Percentiles rank a stretch among this genome's conserved stretches.
Evolutionary conservation across 30 jellyfish, hydroid and myxozoan species (phyloP).

Genomic region (Turritopsis rubra): DNA sequence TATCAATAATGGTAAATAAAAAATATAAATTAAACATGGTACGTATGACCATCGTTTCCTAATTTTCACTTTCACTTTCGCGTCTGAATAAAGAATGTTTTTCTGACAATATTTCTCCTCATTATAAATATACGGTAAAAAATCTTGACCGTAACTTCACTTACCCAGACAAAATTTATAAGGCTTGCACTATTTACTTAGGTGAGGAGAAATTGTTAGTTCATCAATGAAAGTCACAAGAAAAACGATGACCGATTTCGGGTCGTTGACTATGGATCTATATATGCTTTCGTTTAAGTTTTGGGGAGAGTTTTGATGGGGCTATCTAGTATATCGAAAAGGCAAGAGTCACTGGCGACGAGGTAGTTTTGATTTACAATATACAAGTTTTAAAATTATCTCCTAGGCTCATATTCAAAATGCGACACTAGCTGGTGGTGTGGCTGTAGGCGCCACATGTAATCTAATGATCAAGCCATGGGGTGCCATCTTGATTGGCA

Average conservation of each 20-base stretch:
- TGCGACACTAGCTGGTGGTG: constrained; percentile 98
- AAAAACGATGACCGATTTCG: too few relatives aligned
- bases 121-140: background rate
- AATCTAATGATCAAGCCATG: constrained; percentile 66
- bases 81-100: background rate
- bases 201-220: too few relatives aligned
- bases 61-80: background rate
- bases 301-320: too few relatives aligned
- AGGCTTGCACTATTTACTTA: too few relatives aligned
- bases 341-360: background rate
- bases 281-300: too few relatives aligned
- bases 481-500: constrained; percentile 96
- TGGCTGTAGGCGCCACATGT: constrained; percentile 83
- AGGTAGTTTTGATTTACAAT: background rate
- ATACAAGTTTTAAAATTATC: background rate
- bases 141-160: background rate
- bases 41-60: constrained; percentile 1
- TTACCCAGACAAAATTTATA: too few relatives aligned
- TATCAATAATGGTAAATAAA: constrained; percentile 59
- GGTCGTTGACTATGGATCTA: too few relatives aligned
- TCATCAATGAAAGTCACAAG: too few relatives aligned
- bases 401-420: constrained; percentile 73
- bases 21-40: constrained; percentile 70
- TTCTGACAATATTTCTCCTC: too few relatives aligned
- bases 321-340: too few relatives aligned